These are phyloP conservation scores for Bombyx mori DNA, from an alignment of 1,140 invertebrate genomes.

Conservation along the genomic window ASM3026992v2 NC_085111.1:13029501-13030000, in stretches of 20 bases:
- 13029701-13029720: conserved; percentile 61
- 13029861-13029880: conserved; percentile 28
- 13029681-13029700: conserved; percentile 36
- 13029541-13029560: not conserved
- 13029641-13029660: no score
- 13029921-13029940: conserved; percentile 45
- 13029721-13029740: conserved; percentile 35
- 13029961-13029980: conserved; percentile 7
- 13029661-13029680: conserved; percentile 8
- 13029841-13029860: conserved; percentile 27
- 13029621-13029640: no score
- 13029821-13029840: conserved; percentile 54
- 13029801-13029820: conserved; percentile 66
- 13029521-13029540: not conserved
- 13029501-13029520: conserved; percentile 33
- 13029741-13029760: conserved; percentile 60
- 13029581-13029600: no score
- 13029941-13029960: conserved; percentile 55
- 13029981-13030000: no score
- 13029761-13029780: conserved; percentile 46
- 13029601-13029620: no score
- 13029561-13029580: not conserved
- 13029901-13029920: conserved; percentile 52
- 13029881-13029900: conserved; percentile 23
- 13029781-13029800: conserved; percentile 66